Evolutionary conservation across 2,888 invertebrate genomes (phyloP).

Genomic region (Lepidochrysops patricia): DNA sequence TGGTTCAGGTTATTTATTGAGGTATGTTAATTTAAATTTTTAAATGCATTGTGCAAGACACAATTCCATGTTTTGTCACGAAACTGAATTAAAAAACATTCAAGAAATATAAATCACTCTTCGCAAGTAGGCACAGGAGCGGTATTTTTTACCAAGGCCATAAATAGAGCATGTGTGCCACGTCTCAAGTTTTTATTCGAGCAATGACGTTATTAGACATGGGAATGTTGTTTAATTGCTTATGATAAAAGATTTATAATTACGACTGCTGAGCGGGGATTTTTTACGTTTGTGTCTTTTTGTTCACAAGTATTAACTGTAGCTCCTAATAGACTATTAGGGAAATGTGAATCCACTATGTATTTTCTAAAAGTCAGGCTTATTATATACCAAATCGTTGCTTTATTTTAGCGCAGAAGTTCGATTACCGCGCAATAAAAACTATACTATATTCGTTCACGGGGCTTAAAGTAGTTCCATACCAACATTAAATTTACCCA

Average conservation of each 20-base stretch:
- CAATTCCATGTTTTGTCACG: background rate
- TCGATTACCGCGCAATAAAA: too few relatives aligned
- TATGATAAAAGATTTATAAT: constrained; percentile 12
- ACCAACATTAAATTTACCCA: too few relatives aligned
- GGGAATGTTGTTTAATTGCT: constrained; percentile 39
- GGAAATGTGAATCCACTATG: too few relatives aligned
- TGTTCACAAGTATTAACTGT: background rate
- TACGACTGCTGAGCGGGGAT: background rate
- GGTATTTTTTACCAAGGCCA: constrained; percentile 13
- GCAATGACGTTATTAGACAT: constrained; percentile 52
- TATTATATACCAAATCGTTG: too few relatives aligned
- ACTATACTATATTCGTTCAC: too few relatives aligned
- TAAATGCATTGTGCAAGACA: too few relatives aligned
- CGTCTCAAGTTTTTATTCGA: constrained; percentile 37
- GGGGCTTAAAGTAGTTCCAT: too few relatives aligned
- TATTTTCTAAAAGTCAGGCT: too few relatives aligned
- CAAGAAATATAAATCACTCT: background rate
- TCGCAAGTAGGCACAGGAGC: constrained; percentile 11
- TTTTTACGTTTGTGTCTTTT: background rate
- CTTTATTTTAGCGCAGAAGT: too few relatives aligned
- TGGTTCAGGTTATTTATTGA: too few relatives aligned
- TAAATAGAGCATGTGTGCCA: constrained; percentile 38
- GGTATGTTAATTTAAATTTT: too few relatives aligned
- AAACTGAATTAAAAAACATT: background rate
- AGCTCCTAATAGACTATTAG: too few relatives aligned